phyloP scores from a whole-genome alignment of 2,888 invertebrate genomes.

The Coenonympha arcania region DNA sequence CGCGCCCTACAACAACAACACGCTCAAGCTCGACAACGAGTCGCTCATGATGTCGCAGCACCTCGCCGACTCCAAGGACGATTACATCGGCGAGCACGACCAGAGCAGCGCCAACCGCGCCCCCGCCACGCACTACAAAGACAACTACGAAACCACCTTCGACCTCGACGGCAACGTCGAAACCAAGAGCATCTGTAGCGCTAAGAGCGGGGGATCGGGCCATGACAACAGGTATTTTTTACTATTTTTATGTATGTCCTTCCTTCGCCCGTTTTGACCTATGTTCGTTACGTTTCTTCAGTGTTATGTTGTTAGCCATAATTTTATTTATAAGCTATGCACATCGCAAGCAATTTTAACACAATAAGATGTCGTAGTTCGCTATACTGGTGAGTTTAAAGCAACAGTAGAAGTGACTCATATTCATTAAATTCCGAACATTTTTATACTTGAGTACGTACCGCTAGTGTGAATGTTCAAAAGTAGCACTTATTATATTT shows the following conservation, averaged over 20 bases:
- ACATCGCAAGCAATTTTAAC: neutral
- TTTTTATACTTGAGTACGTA: too few relatives aligned
- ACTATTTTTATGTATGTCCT: conserved; percentile 10
- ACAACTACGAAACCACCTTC: conserved; percentile 88
- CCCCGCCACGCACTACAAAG: conserved; percentile 72
- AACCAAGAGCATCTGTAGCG: conserved; percentile 90
- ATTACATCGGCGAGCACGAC: conserved; percentile 54
- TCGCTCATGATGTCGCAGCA: conserved; percentile 63
- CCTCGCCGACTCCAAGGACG: conserved; percentile 59
- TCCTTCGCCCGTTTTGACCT: conserved; percentile 12
- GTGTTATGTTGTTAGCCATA: neutral
- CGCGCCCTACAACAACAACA: conserved; percentile 65
- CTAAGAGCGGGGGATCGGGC: conserved; percentile 83
- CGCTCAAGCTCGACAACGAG: conserved; percentile 66
- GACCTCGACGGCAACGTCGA: conserved; percentile 94
- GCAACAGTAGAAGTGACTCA: neutral
- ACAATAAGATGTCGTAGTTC: neutral
- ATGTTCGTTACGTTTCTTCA: neutral
- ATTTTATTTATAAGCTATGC: neutral
- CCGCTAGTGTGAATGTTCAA: too few relatives aligned
- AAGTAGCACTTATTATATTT: too few relatives aligned
- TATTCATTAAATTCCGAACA: neutral
- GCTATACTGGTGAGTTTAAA: neutral
- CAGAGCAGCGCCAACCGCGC: conserved; percentile 48
- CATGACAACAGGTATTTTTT: conserved; percentile 82